These are phyloP conservation scores for Drosophila meridiana DNA, from an alignment of 2,888 invertebrate genomes.

Conservation along the genomic window DNA sequence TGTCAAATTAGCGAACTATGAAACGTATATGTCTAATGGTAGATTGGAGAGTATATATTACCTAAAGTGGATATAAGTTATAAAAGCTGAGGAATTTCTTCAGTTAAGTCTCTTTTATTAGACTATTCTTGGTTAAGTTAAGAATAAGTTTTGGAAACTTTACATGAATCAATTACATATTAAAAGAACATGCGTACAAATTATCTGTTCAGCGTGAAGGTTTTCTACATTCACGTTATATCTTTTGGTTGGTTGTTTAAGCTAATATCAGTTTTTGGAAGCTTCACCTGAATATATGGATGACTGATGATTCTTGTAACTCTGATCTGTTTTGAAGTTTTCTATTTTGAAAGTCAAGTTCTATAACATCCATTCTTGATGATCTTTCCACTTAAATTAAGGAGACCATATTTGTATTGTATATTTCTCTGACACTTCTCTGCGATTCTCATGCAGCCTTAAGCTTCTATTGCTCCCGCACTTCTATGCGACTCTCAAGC, in stretches of 20 bases:
- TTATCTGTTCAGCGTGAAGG: no score
- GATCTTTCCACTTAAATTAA: background rate
- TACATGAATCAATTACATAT: no score
- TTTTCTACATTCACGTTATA: no score
- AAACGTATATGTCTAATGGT: background rate
- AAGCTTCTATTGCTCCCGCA: background rate
- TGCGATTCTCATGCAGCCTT: background rate
- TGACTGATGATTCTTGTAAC: no score
- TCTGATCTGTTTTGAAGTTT: no score
- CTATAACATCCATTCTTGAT: background rate
- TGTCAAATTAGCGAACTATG: slow-evolving; percentile 3
- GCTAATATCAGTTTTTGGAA: background rate
- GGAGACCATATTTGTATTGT: no score
- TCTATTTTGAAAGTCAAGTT: no score
- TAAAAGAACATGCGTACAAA: no score
- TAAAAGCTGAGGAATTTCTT: no score
- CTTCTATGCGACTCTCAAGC: slow-evolving; percentile 1
- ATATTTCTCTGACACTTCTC: background rate
- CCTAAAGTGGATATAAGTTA: background rate
- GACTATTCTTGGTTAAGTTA: background rate
- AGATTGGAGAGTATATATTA: background rate
- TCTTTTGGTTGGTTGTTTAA: background rate
- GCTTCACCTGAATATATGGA: no score
- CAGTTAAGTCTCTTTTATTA: background rate
- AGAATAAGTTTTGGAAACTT: no score